Evolutionary conservation across 2,888 invertebrate species (phyloP).

Genomic region (Alloscopus bannaensis): DNA sequence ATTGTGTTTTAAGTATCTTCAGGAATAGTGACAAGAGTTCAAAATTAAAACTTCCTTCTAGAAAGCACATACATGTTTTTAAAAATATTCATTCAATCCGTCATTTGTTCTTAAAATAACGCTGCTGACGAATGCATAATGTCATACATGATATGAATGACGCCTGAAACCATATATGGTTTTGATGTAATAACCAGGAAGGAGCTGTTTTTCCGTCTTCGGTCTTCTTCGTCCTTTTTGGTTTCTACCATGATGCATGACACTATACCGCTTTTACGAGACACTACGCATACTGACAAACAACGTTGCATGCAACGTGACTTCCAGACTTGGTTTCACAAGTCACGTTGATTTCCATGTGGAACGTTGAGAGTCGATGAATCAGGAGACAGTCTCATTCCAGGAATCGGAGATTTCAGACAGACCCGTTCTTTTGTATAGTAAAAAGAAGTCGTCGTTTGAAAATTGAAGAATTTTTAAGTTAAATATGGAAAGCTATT

Average conservation of each 20-base stretch:
- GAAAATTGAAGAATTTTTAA: too few species aligned
- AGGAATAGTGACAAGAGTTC: too few species aligned
- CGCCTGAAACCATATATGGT: not conserved
- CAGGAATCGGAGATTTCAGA: too few species aligned
- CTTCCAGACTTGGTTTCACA: constrained; percentile 24
- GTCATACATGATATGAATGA: not conserved
- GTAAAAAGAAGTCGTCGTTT: too few species aligned
- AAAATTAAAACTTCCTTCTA: too few species aligned
- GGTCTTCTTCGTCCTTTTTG: not conserved
- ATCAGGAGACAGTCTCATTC: too few species aligned
- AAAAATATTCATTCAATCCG: too few species aligned
- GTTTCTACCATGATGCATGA: not conserved
- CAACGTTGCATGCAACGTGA: constrained; percentile 64
- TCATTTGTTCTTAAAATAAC: too few species aligned
- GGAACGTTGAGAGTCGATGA: constrained; percentile 36
- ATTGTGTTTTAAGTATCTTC: too few species aligned
- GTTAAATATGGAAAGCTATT: too few species aligned
- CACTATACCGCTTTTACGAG: not conserved
- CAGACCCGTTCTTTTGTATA: too few species aligned
- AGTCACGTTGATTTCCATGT: constrained; percentile 63
- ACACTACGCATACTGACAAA: not conserved
- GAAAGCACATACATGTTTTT: too few species aligned
- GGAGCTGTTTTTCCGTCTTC: not conserved
- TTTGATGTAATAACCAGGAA: not conserved
- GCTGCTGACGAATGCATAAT: not conserved